Evolutionary conservation across 2,113 vertebrate genomes (phyloP).

Genomic region (Misgurnus mizolepis): DNA sequence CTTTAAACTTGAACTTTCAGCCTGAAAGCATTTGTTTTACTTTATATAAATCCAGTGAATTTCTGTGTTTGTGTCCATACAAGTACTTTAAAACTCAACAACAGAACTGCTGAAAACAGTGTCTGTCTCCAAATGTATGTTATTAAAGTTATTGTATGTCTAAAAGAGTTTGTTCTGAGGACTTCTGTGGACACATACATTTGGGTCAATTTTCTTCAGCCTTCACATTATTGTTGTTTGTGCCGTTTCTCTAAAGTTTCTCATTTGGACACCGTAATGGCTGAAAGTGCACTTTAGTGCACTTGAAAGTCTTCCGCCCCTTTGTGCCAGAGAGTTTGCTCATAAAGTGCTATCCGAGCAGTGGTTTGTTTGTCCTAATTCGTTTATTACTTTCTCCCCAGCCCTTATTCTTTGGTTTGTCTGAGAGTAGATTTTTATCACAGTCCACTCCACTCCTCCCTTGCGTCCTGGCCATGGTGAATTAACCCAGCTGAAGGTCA

Average conservation of each 20-base stretch:
- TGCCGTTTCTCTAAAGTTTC: constrained; percentile 19
- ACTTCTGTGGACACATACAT: constrained; percentile 9
- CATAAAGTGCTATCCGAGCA: constrained; percentile 35
- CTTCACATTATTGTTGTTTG: constrained; percentile 31
- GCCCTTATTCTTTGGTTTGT: constrained; percentile 8
- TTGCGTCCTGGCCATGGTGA: constrained; percentile 33
- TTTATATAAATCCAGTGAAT: too few species aligned
- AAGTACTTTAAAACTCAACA: neutral
- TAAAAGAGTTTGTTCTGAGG: constrained; percentile 11
- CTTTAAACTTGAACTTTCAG: too few species aligned
- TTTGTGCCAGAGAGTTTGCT: constrained; percentile 21
- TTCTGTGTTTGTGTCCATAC: too few species aligned
- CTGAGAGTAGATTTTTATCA: constrained; percentile 24
- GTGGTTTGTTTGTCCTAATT: constrained; percentile 47
- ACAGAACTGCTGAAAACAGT: neutral
- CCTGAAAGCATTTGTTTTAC: too few species aligned
- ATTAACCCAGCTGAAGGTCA: constrained; percentile 43
- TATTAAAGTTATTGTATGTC: constrained; percentile 22
- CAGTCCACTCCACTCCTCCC: constrained; percentile 4
- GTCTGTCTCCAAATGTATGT: neutral
- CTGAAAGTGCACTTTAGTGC: constrained; percentile 26
- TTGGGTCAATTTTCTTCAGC: constrained; percentile 37
- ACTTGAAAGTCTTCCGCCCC: neutral
- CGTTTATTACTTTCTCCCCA: constrained; percentile 38
- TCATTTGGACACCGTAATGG: constrained; percentile 36